A percentile compares a stretch with the other conserved stretches of the same genome.
These are phyloP conservation scores for Clarias pachynema DNA, from an alignment of 2,797 vertebrate genomes.

Conservation along the genomic window DNA sequence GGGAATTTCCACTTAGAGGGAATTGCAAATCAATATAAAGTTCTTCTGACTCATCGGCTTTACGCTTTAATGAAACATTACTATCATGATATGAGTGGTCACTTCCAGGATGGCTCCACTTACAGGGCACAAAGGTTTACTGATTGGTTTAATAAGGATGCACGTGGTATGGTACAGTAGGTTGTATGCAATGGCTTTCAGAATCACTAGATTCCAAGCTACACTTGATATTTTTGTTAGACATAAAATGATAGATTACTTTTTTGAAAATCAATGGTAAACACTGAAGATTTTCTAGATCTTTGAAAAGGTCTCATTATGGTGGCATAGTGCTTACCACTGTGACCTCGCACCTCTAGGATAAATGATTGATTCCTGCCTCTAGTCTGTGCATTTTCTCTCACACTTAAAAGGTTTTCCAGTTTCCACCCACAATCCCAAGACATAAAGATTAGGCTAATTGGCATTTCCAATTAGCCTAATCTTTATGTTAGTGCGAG, in stretches of 20 bases:
- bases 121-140: neutral
- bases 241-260: neutral
- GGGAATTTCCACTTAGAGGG: neutral
- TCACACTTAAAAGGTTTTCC: no score
- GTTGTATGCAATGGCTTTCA: neutral
- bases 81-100: neutral
- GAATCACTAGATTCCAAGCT: neutral
- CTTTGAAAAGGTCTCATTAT: neutral
- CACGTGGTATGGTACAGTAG: neutral
- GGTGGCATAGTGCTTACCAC: no score
- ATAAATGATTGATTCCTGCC: no score
- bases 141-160: neutral
- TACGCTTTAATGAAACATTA: neutral
- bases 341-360: no score
- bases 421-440: no score
- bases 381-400: no score
- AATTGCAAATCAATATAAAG: conserved; percentile 10
- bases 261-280: neutral
- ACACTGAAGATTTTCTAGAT: neutral
- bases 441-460: no score
- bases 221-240: neutral
- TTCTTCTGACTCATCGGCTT: neutral
- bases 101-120: neutral
- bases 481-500: no score
- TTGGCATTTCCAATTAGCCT: no score